Evolutionary conservation across 2,113 vertebrate species (phyloP), one percentile per base, ranked within the genome.

Genomic region (Ochotona princeps): DNA sequence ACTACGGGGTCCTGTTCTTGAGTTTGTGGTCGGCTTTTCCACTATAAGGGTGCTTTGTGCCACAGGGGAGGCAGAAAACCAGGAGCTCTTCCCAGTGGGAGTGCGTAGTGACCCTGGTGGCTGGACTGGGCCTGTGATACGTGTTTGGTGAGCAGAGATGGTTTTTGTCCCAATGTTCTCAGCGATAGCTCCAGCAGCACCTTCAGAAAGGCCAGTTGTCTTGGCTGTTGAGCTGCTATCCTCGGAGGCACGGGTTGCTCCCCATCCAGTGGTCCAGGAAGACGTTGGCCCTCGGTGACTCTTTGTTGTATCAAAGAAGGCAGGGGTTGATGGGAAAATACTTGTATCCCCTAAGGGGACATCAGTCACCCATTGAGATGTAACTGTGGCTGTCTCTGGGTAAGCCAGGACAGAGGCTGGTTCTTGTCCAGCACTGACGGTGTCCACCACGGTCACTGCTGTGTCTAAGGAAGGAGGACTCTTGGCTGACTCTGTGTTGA

Each of bases 181-280:
- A 65, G 70, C n/a, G 6, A 35, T 75, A 76, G 44, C 13, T 18
- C 5, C 44, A n/a, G 3, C 26, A 14, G 49, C 2, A 0, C 18
- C 1, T 8, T 4, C 0, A 13, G 32, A 75, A 60, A 44, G 23
- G 32, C 47, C 2, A 6, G 10, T 25, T 23, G 2, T 17, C 28
- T 65, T 35, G 8, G 7, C 21, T 9, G 14, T 0, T 3, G 63
- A 14, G 15, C 28, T 21, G 17, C 2, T 18, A 0, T 15, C n/a
- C 17, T 2, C 8, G 12, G 65, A 72, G 1, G 2, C 5, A 17
- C 47, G 21, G 12, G 51, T 57, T 2, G 7, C 17, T 47, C 15
- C 2, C 7, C 23, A 6, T 10, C 25, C 44, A 0, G 2, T 5
- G 23, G 7, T 28, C 5, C 3, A 1, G 21, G 70, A 54, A 7